A percentile compares a stretch with the other conserved stretches of the same genome.
Conservation (phyloP, 2,113 vertebrate species). For the Nycticorax nycticorax region DNA sequence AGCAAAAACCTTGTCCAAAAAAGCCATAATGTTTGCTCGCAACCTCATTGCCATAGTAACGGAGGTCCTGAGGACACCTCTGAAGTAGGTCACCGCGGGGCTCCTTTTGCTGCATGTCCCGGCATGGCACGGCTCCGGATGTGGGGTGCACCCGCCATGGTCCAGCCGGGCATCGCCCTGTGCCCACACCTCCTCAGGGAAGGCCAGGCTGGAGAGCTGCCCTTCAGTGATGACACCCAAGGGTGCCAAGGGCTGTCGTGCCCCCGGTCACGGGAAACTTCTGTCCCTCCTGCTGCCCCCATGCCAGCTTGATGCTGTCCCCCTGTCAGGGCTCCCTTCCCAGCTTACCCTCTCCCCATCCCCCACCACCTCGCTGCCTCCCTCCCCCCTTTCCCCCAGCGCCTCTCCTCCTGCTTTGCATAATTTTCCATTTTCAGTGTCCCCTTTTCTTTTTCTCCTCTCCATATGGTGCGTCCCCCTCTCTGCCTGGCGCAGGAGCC, state of each 20-base stretch:
- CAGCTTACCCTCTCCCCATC: conserved; percentile 55
- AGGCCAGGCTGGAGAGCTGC: neutral
- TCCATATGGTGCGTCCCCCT: conserved; percentile 65
- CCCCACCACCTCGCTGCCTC: conserved; percentile 19
- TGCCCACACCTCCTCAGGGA: neutral
- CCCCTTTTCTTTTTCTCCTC: conserved; percentile 67
- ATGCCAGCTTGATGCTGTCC: conserved; percentile 2
- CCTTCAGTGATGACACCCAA: neutral
- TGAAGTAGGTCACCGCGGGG: neutral
- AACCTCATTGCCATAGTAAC: conserved; percentile 41
- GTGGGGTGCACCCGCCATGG: too few species aligned
- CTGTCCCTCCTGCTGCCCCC: neutral
- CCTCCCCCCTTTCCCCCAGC: conserved; percentile 39
- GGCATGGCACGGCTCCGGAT: neutral
- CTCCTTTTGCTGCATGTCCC: neutral
- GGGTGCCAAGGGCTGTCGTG: neutral
- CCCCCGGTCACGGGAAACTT: neutral
- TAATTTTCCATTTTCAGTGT: conserved; percentile 73
- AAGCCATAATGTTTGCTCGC: neutral
- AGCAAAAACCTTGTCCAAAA: conserved; percentile 43
- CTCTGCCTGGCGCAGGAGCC: conserved; percentile 61
- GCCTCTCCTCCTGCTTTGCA: conserved; percentile 63
- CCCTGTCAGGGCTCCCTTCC: conserved; percentile 27
- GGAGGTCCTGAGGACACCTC: conserved; percentile 18
- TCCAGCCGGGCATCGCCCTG: rapidly evolving